phyloP scores from a whole-genome alignment of 2,113 vertebrate genomes.

The Alligator sinensis region DNA sequence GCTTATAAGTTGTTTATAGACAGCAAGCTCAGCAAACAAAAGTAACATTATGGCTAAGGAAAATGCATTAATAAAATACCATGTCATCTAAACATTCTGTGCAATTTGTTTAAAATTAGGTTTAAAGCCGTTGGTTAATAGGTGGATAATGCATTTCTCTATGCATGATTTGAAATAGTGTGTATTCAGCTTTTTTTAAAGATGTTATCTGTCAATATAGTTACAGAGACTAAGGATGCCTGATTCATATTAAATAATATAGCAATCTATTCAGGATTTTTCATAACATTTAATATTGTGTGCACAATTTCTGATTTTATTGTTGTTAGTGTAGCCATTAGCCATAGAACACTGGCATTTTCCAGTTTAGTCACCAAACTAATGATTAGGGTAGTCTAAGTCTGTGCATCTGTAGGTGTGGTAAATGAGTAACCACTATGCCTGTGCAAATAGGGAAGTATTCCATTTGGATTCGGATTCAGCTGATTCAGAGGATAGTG shows the following conservation, averaged over 20 bases:
- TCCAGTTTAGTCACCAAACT: not conserved
- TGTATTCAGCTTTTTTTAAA: slow-evolving; percentile 12
- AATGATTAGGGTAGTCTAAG: not conserved
- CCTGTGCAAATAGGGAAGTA: too few relatives aligned
- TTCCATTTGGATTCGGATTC: too few relatives aligned
- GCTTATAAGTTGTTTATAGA: slow-evolving; percentile 7
- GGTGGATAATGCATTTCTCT: not conserved
- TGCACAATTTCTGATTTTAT: not conserved
- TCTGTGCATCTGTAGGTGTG: not conserved
- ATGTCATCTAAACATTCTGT: slow-evolving; percentile 39
- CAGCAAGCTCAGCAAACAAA: slow-evolving; percentile 31
- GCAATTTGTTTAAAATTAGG: slow-evolving; percentile 42
- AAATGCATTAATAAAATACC: slow-evolving; percentile 29
- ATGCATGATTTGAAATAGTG: slow-evolving; percentile 2
- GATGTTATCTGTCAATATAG: not conserved
- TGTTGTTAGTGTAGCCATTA: not conserved
- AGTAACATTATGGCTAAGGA: not conserved
- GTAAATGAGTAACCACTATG: not conserved
- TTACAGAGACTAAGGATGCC: not conserved
- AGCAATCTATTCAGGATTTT: not conserved
- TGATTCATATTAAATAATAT: not conserved
- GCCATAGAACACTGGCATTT: not conserved
- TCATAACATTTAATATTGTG: not conserved
- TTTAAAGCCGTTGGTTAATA: slow-evolving; percentile 20
- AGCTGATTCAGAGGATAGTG: too few relatives aligned